Conservation (phyloP, 2,113 vertebrate genomes). For the Amia ocellicauda region DNA sequence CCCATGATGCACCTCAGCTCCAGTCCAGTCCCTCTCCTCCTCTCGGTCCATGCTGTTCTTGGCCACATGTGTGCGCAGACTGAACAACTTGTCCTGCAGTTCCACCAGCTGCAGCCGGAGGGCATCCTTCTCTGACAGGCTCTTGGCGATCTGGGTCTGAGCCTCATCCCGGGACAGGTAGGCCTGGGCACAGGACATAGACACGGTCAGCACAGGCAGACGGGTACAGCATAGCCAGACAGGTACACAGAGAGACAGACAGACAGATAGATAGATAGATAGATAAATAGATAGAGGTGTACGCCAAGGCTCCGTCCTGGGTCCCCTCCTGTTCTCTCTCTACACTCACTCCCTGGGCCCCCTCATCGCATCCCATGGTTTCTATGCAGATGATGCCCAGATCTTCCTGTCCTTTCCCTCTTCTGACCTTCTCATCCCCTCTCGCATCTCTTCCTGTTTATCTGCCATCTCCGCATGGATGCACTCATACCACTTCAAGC, state of each 20-base stretch:
- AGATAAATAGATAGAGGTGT: too few species aligned
- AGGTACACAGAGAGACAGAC: background rate
- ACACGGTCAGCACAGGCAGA: background rate
- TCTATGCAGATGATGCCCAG: too few species aligned
- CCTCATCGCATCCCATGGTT: too few species aligned
- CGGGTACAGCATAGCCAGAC: background rate
- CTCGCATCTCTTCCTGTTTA: too few species aligned
- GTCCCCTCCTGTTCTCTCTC: too few species aligned
- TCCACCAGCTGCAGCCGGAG: conserved; percentile 73
- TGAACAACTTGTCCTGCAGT: conserved; percentile 65
- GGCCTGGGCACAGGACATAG: conserved; percentile 52
- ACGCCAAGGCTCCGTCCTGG: too few species aligned
- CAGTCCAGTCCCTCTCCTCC: background rate
- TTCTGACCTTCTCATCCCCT: too few species aligned
- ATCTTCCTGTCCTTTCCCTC: too few species aligned
- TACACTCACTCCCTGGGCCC: too few species aligned
- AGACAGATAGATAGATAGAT: too few species aligned
- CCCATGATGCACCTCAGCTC: background rate
- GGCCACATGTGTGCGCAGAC: conserved; percentile 45
- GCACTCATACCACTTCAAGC: too few species aligned
- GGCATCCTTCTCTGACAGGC: conserved; percentile 76
- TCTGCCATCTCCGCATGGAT: too few species aligned
- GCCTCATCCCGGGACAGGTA: conserved; percentile 73
- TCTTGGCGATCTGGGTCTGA: conserved; percentile 71
- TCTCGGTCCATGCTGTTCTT: background rate